Conservation (phyloP, 2,113 vertebrate genomes). For the Rhadina sibilatrix region DNA sequence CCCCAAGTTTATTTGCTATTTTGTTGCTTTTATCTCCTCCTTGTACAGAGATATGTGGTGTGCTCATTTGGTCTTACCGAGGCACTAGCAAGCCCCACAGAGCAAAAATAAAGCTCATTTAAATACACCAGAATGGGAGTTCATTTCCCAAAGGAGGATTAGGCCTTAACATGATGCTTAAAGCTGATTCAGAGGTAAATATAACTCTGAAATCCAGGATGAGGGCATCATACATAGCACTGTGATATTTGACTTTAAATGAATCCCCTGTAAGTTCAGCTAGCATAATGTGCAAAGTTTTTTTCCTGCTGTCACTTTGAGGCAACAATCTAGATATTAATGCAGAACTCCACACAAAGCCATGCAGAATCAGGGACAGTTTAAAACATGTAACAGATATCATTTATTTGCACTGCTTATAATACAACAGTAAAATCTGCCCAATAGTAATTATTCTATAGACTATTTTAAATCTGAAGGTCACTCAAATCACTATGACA, state of each 20-base stretch:
- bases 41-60: neutral
- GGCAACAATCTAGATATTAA: neutral
- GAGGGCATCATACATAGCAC: neutral
- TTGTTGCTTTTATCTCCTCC: neutral
- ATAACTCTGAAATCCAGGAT: slow-evolving; percentile 56
- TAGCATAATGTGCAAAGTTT: neutral
- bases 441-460: neutral
- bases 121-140: neutral
- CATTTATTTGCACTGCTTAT: neutral
- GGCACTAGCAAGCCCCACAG: neutral
- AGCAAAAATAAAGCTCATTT: slow-evolving; percentile 3
- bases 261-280: neutral
- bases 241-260: neutral
- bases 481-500: neutral
- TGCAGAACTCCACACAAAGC: neutral
- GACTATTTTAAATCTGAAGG: neutral
- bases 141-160: slow-evolving; percentile 52
- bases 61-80: neutral
- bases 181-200: slow-evolving; percentile 67
- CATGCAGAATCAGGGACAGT: neutral
- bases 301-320: neutral
- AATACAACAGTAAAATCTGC: neutral
- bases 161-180: slow-evolving; percentile 44
- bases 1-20: neutral
- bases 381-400: neutral